phyloP scores from a whole-genome alignment of 2,888 invertebrate genomes.

The Hydropsyche betteni region DNA sequence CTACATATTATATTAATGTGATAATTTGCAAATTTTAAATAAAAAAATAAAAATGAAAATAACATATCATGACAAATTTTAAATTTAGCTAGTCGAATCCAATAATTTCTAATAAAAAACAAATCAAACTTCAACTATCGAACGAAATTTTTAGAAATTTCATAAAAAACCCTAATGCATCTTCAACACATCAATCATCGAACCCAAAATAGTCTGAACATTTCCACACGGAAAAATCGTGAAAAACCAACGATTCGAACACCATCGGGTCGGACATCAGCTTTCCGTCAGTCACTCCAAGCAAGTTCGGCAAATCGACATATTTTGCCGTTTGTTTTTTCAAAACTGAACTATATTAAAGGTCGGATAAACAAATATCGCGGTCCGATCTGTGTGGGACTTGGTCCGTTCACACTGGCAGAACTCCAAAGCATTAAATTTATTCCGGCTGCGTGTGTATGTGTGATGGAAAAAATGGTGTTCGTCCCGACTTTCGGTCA shows the following conservation, averaged over 20 bases:
- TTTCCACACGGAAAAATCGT: not conserved
- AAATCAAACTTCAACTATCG: not conserved
- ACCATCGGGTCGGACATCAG: too few species aligned
- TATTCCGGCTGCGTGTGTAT: conserved; percentile 47
- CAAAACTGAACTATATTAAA: conserved; percentile 39
- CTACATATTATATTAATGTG: too few species aligned
- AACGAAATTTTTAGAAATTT: too few species aligned
- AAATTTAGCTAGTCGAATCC: too few species aligned
- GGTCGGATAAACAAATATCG: conserved; percentile 46
- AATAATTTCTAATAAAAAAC: not conserved
- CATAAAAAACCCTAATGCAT: too few species aligned
- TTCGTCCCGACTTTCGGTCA: conserved; percentile 24
- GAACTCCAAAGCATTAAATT: conserved; percentile 47
- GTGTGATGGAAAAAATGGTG: conserved; percentile 4
- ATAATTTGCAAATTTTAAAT: too few species aligned
- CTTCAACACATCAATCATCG: not conserved
- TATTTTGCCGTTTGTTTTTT: conserved; percentile 20
- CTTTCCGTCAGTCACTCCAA: too few species aligned
- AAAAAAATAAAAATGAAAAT: too few species aligned
- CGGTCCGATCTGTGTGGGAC: conserved; percentile 38
- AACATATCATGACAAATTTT: too few species aligned
- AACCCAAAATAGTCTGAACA: not conserved
- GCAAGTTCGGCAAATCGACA: not conserved
- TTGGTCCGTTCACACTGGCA: conserved; percentile 38
- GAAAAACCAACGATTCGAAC: not conserved